Base-by-base conservation (phyloP, 2,888 invertebrate genomes). In the Caenorhabditis virilis region DNA sequence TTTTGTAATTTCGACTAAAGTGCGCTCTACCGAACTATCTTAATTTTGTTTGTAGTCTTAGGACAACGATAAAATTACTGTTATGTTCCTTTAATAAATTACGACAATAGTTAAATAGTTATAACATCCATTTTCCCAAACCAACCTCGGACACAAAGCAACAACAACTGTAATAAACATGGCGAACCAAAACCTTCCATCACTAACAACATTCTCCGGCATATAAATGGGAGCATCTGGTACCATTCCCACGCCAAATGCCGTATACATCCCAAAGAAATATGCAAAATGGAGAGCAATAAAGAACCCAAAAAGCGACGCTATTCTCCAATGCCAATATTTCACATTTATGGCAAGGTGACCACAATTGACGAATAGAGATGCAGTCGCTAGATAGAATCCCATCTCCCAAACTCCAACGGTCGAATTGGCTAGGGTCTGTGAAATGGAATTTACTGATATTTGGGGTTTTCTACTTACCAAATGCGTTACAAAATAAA, bases 361-460 rank as follows among this genome's bases (percentile, higher is more conserved):
- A 54, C 90, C 85, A 70, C 92, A 87, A 89, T 93, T 93, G 65
- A 91, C 89, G 81, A 91, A 88, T 83, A 95, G 90, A 82, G 93
- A 91, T 74, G 90, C 89, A 16, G 92, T 91, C 83, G 91, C 91
- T 70, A 91, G 89, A 27, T 90, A 89, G 53, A 91, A 89, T 57
- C 95, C 95, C 85, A 93, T 94, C 84, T 91, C 89, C 90, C 92
- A 93, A 60, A 94, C 88, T 77, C 91, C 94, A 25, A 91, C 89
- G 74, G 55, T 54, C 1, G 73, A 52, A 1, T 55, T 60, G 7
- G 16, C 9, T 15, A 69, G 61, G 1, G 88, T 63, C 78, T 78
- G 51, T 33, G 73, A 55, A 16, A 23, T n/a, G 30, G 26, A 45
- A 45, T 42, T 42, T 42, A 20, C n/a, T 22, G 4, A 25, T 20